Base-by-base conservation (phyloP, 2,113 vertebrate genomes). In the Rhadina sibilatrix region DNA sequence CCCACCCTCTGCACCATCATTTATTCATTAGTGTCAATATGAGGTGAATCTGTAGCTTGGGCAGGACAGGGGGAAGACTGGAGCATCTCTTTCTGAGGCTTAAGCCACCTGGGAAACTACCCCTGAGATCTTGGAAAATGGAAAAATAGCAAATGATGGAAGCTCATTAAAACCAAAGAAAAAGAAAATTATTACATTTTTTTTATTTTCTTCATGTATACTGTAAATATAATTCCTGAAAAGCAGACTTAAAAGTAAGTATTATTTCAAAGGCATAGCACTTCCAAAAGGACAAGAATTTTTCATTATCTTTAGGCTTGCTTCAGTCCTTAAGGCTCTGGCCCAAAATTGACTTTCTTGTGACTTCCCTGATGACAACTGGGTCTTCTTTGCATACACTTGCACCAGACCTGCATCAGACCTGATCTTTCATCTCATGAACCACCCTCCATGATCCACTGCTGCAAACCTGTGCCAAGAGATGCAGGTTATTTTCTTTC, bases 391-490 rank as follows among this genome's bases (percentile, higher is more conserved):
- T 3, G 1, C 0, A 0, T 46, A 16, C 42, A 6, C 46, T 70
- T 50, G 16, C 21, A 61, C 15, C 28, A 44, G 56, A 18, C 9
- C 9, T 31, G 22, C 19, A 5, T 31, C 11, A 12, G n/a, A n/a
- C n/a, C n/a, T 31, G 28, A 12, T 33, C 21, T 59, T 69, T 46
- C 31, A 11, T 35, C 25, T 72, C 38, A 47, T 12, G 49, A 64
- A 5, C 15, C 1, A 7, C 35, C 52, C 7, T 35, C 8, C 0
- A 0, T 2, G 4, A 49, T n/a, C 61, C n/a, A 17, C 12, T n/a
- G 30, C 75, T 57, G 46, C 68, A 93, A 4, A 10, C 42, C 46
- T 1, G 0, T 50, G 46, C 23, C 0, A 16, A 61, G 35, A 80
- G 50, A 42, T 27, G 68, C n/a, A 47, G 50, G 3, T 22, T 44